Conservation (phyloP, 2,797 vertebrate species). For the Chromobotia macracanthus region DNA sequence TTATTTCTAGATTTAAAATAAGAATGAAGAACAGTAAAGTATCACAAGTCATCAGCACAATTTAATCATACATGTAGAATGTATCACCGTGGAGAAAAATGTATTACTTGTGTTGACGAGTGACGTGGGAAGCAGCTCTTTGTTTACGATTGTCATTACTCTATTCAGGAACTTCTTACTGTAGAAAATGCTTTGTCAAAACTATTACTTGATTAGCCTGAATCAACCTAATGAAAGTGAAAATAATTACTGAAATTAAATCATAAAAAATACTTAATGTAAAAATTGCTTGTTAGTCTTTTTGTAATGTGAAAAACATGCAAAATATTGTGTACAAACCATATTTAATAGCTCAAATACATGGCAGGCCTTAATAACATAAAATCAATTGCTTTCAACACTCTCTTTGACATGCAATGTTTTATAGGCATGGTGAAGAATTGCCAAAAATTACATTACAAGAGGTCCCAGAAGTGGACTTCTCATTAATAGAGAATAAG, state of each 20-base stretch:
- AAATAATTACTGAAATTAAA: background rate
- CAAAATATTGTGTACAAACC: background rate
- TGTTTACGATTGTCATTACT: background rate
- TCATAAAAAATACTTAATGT: too few relatives aligned
- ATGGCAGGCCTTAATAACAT: background rate
- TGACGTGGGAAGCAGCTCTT: too few relatives aligned
- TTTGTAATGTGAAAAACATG: background rate
- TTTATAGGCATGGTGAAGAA: background rate
- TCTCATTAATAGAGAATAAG: conserved; percentile 1
- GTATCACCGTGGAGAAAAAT: background rate
- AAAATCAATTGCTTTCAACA: background rate
- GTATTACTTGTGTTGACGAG: too few relatives aligned
- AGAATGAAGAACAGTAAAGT: too few relatives aligned
- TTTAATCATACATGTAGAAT: conserved; percentile 30
- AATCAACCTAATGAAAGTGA: too few relatives aligned
- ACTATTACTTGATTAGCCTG: too few relatives aligned
- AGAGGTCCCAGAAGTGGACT: background rate
- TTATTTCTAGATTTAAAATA: too few relatives aligned
- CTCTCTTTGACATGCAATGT: conserved; percentile 3
- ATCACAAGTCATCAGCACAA: background rate
- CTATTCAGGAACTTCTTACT: background rate
- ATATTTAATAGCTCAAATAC: background rate
- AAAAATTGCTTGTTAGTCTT: too few relatives aligned
- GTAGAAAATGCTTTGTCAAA: too few relatives aligned
- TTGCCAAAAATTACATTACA: background rate